These are phyloP conservation scores for Byasa hedistus DNA, from an alignment of 2,888 invertebrate species.

Conservation along the genomic window DNA sequence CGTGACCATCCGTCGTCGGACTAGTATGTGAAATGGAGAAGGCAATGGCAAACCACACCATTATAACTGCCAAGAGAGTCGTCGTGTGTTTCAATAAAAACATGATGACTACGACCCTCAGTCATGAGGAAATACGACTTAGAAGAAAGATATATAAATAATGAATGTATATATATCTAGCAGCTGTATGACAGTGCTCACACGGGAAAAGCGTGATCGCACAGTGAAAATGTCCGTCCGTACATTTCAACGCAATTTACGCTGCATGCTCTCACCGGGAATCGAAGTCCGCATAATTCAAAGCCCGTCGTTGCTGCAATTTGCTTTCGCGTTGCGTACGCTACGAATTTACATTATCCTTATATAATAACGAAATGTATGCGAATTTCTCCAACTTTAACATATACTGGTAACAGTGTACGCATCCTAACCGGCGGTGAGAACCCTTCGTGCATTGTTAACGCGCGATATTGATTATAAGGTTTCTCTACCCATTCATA, in stretches of 20 bases:
- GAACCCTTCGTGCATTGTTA: constrained; percentile 34
- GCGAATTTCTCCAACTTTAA: constrained; percentile 26
- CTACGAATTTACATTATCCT: constrained; percentile 26
- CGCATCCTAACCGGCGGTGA: constrained; percentile 12
- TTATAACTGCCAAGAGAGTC: no score
- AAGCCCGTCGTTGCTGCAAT: constrained; percentile 17
- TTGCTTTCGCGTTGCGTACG: constrained; percentile 23
- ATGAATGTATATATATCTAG: not conserved
- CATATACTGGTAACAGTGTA: constrained; percentile 13
- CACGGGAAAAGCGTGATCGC: constrained; percentile 3
- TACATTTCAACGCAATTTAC: constrained; percentile 13
- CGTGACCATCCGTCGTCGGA: no score
- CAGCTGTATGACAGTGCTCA: not conserved
- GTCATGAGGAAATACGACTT: no score
- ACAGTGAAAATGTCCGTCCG: not conserved
- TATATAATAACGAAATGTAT: constrained; percentile 26
- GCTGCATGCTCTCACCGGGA: constrained; percentile 25
- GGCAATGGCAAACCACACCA: no score
- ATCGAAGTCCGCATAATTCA: constrained; percentile 38
- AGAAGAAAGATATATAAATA: no score
- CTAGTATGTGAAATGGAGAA: no score
- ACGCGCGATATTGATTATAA: not conserved
- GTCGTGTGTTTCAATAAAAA: no score
- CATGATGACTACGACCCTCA: no score
- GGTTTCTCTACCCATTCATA: not conserved